These are phyloP conservation scores for Listronotus bonariensis DNA, from an alignment of 1,140 invertebrate species.

Conservation along the genomic window DNA sequence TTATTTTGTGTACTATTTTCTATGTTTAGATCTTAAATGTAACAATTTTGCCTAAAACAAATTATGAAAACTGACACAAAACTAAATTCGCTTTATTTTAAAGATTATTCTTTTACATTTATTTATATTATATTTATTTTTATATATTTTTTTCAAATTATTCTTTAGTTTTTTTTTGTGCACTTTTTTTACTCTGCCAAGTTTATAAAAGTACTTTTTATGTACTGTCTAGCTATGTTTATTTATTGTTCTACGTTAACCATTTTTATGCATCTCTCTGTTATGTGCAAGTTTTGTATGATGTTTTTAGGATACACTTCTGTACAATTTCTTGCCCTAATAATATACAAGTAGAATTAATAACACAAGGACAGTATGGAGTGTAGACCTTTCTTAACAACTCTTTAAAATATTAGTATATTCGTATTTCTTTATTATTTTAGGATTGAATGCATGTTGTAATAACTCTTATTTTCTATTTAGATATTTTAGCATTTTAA, in stretches of 20 bases:
- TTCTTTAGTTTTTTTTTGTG: not conserved
- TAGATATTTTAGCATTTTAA: not conserved
- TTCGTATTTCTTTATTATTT: not conserved
- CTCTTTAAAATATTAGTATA: too few relatives aligned
- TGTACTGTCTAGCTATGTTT: not conserved
- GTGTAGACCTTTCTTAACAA: too few relatives aligned
- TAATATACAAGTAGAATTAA: not conserved
- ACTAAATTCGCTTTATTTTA: too few relatives aligned
- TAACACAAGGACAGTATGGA: too few relatives aligned
- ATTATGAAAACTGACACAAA: too few relatives aligned
- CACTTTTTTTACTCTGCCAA: not conserved
- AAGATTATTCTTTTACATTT: too few relatives aligned
- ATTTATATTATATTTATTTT: not conserved
- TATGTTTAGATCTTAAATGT: too few relatives aligned
- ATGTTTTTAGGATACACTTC: constrained; percentile 3
- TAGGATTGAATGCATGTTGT: not conserved
- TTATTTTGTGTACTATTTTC: too few relatives aligned
- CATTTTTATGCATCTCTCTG: constrained; percentile 26
- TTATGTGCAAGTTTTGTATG: constrained; percentile 27
- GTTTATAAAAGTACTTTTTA: not conserved
- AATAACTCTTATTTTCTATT: not conserved
- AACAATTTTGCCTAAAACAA: too few relatives aligned
- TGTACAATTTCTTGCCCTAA: not conserved
- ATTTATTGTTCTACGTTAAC: not conserved
- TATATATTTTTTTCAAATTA: not conserved